Conservation (phyloP, 2,113 vertebrate species). For the Hippocampus barbouri region DNA sequence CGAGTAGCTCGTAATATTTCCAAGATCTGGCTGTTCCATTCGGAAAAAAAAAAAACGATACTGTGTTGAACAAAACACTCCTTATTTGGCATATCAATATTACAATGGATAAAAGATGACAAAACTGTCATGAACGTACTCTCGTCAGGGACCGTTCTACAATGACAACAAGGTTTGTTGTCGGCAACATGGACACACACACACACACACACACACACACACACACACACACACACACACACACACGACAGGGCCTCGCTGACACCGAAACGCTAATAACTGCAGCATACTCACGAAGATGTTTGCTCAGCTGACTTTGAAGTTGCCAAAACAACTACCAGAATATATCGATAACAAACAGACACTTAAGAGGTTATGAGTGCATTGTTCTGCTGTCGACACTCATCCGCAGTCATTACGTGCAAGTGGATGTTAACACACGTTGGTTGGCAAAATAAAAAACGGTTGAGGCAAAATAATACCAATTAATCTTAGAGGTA, state of each 20-base stretch:
- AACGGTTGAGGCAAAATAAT: not conserved
- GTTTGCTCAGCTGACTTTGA: not conserved
- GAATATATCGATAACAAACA: not conserved
- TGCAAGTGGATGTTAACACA: not conserved
- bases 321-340: slow-evolving; percentile 3
- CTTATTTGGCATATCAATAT: slow-evolving; percentile 40
- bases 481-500: not conserved
- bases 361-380: not conserved
- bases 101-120: slow-evolving; percentile 8
- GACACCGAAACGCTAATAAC: not conserved
- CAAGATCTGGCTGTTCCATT: not conserved
- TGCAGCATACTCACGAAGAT: not conserved
- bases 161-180: slow-evolving; percentile 45
- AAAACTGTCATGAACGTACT: not conserved
- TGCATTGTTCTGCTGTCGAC: not conserved
- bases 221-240: not conserved
- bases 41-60: not conserved
- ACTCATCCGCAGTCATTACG: slow-evolving; percentile 13
- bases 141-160: slow-evolving; percentile 11
- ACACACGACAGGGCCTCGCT: not conserved
- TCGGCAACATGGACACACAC: slow-evolving; percentile 12
- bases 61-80: slow-evolving; percentile 26
- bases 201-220: too few species aligned
- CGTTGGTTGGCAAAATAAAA: not conserved
- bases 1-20: not conserved